Conservation (phyloP, 2,888 invertebrate species). For the Graphium colonna region DNA sequence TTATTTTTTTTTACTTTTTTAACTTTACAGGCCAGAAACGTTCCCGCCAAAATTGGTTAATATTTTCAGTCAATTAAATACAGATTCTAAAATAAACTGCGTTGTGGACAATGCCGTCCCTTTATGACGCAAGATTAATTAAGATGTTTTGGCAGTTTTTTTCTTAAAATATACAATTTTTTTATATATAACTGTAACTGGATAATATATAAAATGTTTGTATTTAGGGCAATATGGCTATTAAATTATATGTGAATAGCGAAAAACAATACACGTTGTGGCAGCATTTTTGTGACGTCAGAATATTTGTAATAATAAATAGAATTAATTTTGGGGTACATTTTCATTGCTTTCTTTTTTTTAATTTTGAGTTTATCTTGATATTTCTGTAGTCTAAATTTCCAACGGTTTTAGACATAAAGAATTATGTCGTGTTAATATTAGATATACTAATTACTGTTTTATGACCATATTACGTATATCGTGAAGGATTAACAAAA, state of each 20-base stretch:
- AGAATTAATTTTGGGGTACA: neutral
- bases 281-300: neutral
- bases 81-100: neutral
- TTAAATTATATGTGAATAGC: no score
- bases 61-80: neutral
- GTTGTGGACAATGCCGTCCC: neutral
- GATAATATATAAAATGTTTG: no score
- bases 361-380: neutral
- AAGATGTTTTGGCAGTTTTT: neutral
- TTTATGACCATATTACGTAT: neutral
- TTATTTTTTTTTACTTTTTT: constrained; percentile 1
- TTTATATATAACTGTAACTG: no score
- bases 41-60: neutral
- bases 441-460: neutral
- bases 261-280: no score
- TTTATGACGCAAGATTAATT: neutral
- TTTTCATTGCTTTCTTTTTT: neutral
- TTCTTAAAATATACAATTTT: no score
- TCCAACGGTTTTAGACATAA: neutral
- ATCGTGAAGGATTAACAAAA: neutral
- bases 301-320: neutral
- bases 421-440: neutral
- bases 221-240: no score
- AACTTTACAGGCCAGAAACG: neutral
- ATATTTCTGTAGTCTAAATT: neutral